A percentile compares a stretch with the other conserved stretches of the same genome.
Conservation (phyloP, 1,140 invertebrate genomes). For the Drosophila nigromelanica region DNA sequence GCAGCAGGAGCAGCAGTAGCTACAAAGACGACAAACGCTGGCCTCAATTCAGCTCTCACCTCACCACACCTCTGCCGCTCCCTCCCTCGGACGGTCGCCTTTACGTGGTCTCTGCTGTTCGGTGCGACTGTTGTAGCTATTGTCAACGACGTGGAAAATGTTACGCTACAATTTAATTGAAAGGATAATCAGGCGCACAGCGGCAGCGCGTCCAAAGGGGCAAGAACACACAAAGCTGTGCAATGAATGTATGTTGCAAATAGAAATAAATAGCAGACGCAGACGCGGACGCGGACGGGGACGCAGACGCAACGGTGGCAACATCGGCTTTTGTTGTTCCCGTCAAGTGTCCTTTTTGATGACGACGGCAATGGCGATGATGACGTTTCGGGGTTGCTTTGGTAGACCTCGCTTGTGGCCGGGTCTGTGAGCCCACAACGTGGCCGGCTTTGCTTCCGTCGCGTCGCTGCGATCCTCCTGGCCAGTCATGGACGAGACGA, state of each 20-base stretch:
- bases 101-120: constrained; percentile 6
- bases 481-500: not conserved
- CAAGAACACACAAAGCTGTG: constrained; percentile 53
- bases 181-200: constrained; percentile 80
- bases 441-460: constrained; percentile 75
- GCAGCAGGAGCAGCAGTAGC: not conserved
- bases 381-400: constrained; percentile 69
- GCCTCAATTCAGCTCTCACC: constrained; percentile 27
- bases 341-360: constrained; percentile 80
- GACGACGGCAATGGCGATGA: constrained; percentile 41
- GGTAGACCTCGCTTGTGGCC: constrained; percentile 81
- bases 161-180: constrained; percentile 83
- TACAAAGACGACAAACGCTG: constrained; percentile 21
- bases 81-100: not conserved
- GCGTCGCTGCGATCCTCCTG: constrained; percentile 45
- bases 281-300: constrained; percentile 10
- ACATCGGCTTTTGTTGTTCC: constrained; percentile 77
- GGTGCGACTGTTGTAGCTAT: constrained; percentile 30
- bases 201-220: constrained; percentile 54
- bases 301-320: constrained; percentile 31
- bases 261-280: constrained; percentile 75
- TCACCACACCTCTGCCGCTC: not conserved
- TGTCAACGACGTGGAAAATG: constrained; percentile 77
- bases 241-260: constrained; percentile 66
- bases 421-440: constrained; percentile 76